Base-by-base conservation (phyloP, 2,113 vertebrate genomes). In the Lepisosteus osseus region DNA sequence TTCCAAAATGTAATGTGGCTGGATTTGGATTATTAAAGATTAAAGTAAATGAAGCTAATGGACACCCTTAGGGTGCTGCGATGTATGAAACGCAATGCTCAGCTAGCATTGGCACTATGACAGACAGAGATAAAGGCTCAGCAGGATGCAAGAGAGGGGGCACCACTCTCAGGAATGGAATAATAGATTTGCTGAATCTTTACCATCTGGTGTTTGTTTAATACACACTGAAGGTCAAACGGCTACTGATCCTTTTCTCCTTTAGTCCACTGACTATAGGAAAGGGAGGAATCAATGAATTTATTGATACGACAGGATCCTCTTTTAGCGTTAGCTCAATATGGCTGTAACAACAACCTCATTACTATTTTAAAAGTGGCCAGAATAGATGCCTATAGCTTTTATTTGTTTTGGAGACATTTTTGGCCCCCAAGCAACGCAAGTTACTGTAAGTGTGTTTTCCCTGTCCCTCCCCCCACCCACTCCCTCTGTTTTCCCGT, bases 131-230 rank as follows among this genome's bases (percentile, higher is more conserved):
- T 89, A 93, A 94, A 94, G 85, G 69, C 93, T 92, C 93, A 90
- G 92, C 92, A 89, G 93, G 93, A 92, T 89, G 89, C 86, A 89
- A 74, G 89, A 92, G 89, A 90, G 91, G 92, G 90, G 91, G 92
- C 92, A 93, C 84, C 87, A 86, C 88, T 90, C 91, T 86, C 86
- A 87, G 76, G 86, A 84, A 87, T 89, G 86, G 86, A 87, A 93
- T 94, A 94, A 94, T 94, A 90, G 91, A 88, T 88, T 87, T 89
- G 79, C 88, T 92, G 87, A 91, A 93, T 92, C 89, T 90, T 90
- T 87, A 86, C 94, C 94, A 95, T 95, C 94, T 95, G 94, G 88
- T 95, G 93, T 95, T 94, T 95, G 93, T 94, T 94, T 95, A 93
- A 93, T 90, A 92, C 86, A 94, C 91, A 94, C 90, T 94, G 87